Evolutionary conservation across 2,113 vertebrate species (phyloP), one percentile per base, ranked within the genome.

Genomic region (Danionella cerebrum): DNA sequence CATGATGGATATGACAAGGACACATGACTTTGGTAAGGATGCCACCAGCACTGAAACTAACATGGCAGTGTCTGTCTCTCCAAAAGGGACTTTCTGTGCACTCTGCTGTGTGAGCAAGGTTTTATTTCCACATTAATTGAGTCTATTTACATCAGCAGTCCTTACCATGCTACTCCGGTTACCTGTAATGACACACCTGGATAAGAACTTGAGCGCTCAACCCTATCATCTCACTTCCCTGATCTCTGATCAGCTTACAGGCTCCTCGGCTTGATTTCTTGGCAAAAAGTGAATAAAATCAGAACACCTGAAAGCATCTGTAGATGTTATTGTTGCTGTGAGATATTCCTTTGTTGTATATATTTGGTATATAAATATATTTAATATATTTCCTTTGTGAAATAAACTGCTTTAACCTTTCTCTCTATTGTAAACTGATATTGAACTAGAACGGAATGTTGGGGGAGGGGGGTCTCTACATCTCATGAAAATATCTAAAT

Each of bases 161-260:
- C 33, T 57, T 64, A 54, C 47, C 51, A 14, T 64, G 29, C 41
- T 64, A 35, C 54, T 74, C 52, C 35, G 27, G 14, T 74, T 70
- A 54, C 64, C 68, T 76, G 65, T 67, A 54, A 71, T 67, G 41
- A 50, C 21, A 74, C 65, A 73, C 70, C 64, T 73, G 65, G 25
- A 74, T 65, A 69, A 58, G 66, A 74, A 48, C 35, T 65, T 24
- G 12, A 69, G 51, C 57, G 22, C 45, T 50, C 51, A 52, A 65
- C 25, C 29, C 13, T 25, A 53, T 38, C 19, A 35, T 19, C 65
- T 63, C 71, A 68, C 31, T 64, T 64, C 59, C 38, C 48, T 55
- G 39, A 64, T 48, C 59, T 35, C 39, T 47, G 72, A 69, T 69
- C 52, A 65, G 25, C 38, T 65, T 33, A 68, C 58, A 14, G 57